Percentiles rank a stretch among this genome's conserved stretches.
Evolutionary conservation across 2,888 invertebrate species (phyloP).

Genomic region (Heliconius ethilla): DNA sequence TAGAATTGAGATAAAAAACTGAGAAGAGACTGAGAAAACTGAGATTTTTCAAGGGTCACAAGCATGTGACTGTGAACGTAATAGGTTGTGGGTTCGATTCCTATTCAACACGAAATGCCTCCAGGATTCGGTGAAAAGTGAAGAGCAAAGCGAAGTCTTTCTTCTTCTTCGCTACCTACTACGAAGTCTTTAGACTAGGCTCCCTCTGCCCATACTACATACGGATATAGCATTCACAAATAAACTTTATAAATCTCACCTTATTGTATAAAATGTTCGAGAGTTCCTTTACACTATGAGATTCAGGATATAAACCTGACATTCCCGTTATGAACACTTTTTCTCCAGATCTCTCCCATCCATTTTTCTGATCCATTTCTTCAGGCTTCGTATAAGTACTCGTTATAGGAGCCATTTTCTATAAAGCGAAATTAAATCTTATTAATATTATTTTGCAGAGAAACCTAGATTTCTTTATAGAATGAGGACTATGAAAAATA

Average conservation of each 20-base stretch:
- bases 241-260: conserved; percentile 48
- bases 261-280: conserved; percentile 59
- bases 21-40: no score
- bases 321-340: conserved; percentile 53
- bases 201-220: no score
- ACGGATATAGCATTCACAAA: not conserved
- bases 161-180: no score
- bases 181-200: no score
- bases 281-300: conserved; percentile 54
- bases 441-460: not conserved
- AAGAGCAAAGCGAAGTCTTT: no score
- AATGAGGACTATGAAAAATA: not conserved
- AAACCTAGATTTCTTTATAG: not conserved
- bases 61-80: no score
- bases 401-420: conserved; percentile 32
- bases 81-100: no score
- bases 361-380: not conserved
- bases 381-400: conserved; percentile 5
- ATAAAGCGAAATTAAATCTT: no score
- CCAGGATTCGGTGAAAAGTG: no score
- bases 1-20: no score
- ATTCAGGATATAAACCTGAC: conserved; percentile 54
- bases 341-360: conserved; percentile 31
- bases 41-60: no score
- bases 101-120: no score